Base-by-base conservation (phyloP, 2,797 vertebrate species). In the Rhynchonycteris naso region DNA sequence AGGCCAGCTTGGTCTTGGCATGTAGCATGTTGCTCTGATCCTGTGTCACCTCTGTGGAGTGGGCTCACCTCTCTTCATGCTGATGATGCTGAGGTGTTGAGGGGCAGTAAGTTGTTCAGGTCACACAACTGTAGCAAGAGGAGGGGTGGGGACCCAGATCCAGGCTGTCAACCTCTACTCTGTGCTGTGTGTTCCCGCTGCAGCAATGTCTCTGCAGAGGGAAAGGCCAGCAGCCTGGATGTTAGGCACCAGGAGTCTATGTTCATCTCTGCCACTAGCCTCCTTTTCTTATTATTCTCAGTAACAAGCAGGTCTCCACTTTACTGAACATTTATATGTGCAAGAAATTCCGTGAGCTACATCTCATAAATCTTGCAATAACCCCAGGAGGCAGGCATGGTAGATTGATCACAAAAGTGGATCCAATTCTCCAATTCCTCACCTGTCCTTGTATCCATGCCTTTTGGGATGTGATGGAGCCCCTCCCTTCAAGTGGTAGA, bases 281-380 rank as follows among this genome's bases (percentile, higher is more conserved):
- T 92, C 72, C 82, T 95, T 90, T 69, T 69, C 80, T 88, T 63
- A 58, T 94, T 71, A 30, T 85, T 87, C 38, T 43, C 56, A 28
- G 6, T 76, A 89, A 85, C 75, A 63, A 65, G 84, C 69, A 14
- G 35, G 76, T 43, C 52, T 19, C 22, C 38, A 3, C 56, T 66
- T 54, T 58, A 38, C 50, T 5, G 33, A 88, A 76, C 35, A 30
- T 61, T 69, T 22, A 52, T 24, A 3, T 10, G 16, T 71, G 84
- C 65, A 38, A 15, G 80, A 66, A 47, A 19, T 59, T 56, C n/a
- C 2, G 8, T 1, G 71, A 87, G 58, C 71, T 2, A 12, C n/a
- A 56, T 85, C 93, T 80, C 54, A 58, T 84, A 76, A 86, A 68
- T 68, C 75, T 82, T 89, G 81, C 75, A 89, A 50, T 54, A 68